These are phyloP conservation scores for Tipula lateralis DNA, from an alignment of 2,888 invertebrate genomes.

Conservation along the genomic window DNA sequence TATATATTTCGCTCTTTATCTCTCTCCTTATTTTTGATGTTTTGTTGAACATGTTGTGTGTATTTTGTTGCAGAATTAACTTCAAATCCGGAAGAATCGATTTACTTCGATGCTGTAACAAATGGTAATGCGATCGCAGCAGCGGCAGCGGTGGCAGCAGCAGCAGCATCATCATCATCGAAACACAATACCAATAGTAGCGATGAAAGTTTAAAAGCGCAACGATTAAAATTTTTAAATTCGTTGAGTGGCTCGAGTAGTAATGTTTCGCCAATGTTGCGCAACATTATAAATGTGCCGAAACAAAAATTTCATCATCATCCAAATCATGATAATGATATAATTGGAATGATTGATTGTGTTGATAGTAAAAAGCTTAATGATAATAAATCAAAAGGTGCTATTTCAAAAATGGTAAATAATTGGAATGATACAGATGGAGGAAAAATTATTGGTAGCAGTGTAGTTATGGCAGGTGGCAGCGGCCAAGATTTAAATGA, in stretches of 20 bases:
- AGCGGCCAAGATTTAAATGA: background rate
- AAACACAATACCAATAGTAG: slow-evolving; percentile 31
- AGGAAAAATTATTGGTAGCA: background rate
- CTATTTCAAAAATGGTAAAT: slow-evolving; percentile 25
- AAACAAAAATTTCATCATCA: slow-evolving; percentile 15
- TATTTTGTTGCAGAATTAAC: slow-evolving; percentile 46
- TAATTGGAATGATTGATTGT: background rate
- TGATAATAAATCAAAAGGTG: slow-evolving; percentile 29
- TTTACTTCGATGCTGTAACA: slow-evolving; percentile 67
- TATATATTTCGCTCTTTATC: background rate
- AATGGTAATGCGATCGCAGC: background rate
- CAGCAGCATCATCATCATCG: slow-evolving; percentile 32
- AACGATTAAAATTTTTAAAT: slow-evolving; percentile 26
- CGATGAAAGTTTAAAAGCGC: slow-evolving; percentile 28
- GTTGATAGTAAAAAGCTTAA: background rate
- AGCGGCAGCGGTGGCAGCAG: slow-evolving; percentile 28
- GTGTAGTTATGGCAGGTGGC: background rate
- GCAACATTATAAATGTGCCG: background rate
- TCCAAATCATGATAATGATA: background rate
- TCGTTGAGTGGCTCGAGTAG: background rate
- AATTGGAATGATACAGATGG: background rate
- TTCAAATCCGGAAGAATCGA: slow-evolving; percentile 67
- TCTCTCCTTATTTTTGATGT: background rate
- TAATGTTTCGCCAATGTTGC: background rate
- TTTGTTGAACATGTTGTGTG: background rate